Base-by-base conservation (phyloP, 2,113 vertebrate genomes). In the Monopterus albus region DNA sequence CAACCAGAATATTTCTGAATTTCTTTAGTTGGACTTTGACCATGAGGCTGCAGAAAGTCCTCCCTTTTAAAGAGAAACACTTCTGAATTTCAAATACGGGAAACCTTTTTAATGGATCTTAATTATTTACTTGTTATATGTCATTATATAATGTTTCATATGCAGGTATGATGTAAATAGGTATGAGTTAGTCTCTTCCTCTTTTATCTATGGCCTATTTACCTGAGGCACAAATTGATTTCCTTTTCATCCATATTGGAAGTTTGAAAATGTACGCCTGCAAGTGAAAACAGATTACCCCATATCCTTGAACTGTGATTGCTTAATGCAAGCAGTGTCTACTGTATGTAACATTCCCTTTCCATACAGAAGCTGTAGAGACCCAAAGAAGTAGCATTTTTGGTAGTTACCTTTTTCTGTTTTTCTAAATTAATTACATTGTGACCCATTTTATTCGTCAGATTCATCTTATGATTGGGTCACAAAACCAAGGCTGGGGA, bases 21-120 rank as follows among this genome's bases (percentile, higher is more conserved):
- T 25, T 75, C 50, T 57, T 1, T 7, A 3, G 6, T 18, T 84
- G 83, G 78, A 86, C 83, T 84, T 62, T 84, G 83, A 83, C 45
- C 81, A 60, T 43, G 31, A 50, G 39, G 60, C 33, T 43, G 35
- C 51, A 69, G 23, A 68, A 50, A 53, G 67, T 74, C 75, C 81
- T 72, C 72, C 75, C 72, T 39, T 52, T 85, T 84, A 75, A 79
- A 82, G 61, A 62, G 72, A 62, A 74, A 75, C 43, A 29, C 68
- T 33, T n/a, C n/a, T n/a, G 38, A 35, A 56, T 35, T 17, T 35
- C 23, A 50, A 2, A 23, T 23, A 40, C 33, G n/a, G n/a, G 28
- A 21, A 17, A 26, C 18, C 15, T 33, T 43, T 50, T 15, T 7
- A 23, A 35, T 21, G 3, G 29, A 8, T 4, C 38, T 31, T 13